These are phyloP conservation scores for Torymus tubicola DNA, from an alignment of 2,888 invertebrate species.

Conservation along the genomic window DNA sequence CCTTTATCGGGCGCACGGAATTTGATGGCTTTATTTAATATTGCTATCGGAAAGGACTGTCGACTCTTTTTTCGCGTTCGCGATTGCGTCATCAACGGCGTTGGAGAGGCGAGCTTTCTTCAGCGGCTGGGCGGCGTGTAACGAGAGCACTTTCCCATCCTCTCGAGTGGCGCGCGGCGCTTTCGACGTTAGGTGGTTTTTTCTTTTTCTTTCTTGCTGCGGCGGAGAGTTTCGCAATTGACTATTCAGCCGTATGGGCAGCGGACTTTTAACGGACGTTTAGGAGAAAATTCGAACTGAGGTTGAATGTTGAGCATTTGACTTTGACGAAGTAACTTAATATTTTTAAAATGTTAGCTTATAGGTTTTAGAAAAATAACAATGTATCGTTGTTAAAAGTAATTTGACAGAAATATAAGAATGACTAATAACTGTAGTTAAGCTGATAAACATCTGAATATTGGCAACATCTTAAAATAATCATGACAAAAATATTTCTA, in stretches of 20 bases:
- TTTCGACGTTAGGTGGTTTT: no score
- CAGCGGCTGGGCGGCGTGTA: constrained; percentile 26
- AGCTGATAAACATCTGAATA: constrained; percentile 24
- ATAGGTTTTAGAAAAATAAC: no score
- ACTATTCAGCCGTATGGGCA: no score
- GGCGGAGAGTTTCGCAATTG: no score
- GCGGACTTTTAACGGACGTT: no score
- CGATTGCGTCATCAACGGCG: constrained; percentile 32
- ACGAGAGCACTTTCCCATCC: constrained; percentile 28
- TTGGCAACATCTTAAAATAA: neutral
- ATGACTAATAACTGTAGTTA: neutral
- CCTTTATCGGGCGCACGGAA: constrained; percentile 41
- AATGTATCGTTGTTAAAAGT: neutral
- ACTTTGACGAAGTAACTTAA: no score
- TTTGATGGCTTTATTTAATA: constrained; percentile 45
- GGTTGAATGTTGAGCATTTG: no score
- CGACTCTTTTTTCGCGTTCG: constrained; percentile 1
- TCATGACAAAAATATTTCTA: no score
- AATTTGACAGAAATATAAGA: constrained; percentile 14
- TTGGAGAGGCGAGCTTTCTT: neutral
- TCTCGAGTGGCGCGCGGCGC: no score
- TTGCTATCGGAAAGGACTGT: neutral
- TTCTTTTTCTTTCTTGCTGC: no score
- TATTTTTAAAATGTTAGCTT: no score
- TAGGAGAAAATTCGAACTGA: no score